Evolutionary conservation across 2,888 invertebrate species (phyloP).

Genomic region (Callyntrura sp.): DNA sequence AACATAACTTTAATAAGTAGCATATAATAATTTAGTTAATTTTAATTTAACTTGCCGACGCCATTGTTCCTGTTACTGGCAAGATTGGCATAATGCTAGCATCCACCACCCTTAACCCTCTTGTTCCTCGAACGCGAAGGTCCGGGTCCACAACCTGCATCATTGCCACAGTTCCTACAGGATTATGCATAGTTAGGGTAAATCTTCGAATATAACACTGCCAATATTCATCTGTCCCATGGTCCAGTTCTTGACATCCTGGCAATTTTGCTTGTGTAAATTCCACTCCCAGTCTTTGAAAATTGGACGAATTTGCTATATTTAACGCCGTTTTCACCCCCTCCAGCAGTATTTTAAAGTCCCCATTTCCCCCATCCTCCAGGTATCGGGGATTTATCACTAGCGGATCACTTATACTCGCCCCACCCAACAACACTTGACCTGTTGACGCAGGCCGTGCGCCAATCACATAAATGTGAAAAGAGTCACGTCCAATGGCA

Average conservation of each 20-base stretch:
- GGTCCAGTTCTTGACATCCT: conserved; percentile 70
- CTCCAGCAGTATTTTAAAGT: conserved; percentile 69
- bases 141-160: conserved; percentile 57
- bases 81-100: conserved; percentile 73
- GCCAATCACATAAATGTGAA: conserved; percentile 69
- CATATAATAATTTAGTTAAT: no score
- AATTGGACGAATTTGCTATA: conserved; percentile 57
- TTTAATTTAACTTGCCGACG: no score
- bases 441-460: conserved; percentile 73
- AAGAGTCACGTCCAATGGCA: conserved; percentile 69
- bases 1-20: no score
- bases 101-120: conserved; percentile 69
- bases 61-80: conserved; percentile 69
- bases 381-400: conserved; percentile 77
- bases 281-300: conserved; percentile 56
- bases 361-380: conserved; percentile 55
- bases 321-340: conserved; percentile 58
- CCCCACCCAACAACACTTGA: conserved; percentile 58
- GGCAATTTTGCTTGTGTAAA: conserved; percentile 75
- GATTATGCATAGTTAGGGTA: conserved; percentile 73
- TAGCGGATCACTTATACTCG: conserved; percentile 52
- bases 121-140: conserved; percentile 61
- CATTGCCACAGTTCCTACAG: conserved; percentile 68
- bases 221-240: conserved; percentile 76
- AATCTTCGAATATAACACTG: conserved; percentile 65